A percentile compares a stretch with the other conserved stretches of the same genome.
Evolutionary conservation across 1,140 invertebrate species (phyloP).

Genomic region (Achatina immaculata): DNA sequence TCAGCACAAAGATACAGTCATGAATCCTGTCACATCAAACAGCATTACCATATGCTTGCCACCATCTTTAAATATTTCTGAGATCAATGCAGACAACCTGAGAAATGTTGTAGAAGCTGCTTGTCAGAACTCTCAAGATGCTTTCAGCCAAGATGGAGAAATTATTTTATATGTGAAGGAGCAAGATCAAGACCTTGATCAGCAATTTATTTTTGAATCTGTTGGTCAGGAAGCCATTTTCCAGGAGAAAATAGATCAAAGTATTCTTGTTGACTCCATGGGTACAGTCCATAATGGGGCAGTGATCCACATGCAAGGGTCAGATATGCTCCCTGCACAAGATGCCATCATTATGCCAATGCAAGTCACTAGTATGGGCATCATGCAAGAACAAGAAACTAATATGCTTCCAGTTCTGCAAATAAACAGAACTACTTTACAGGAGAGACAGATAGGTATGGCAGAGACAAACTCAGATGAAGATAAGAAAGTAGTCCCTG

Average conservation of each 20-base stretch:
- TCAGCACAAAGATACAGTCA: neutral
- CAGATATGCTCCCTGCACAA: conserved; percentile 3
- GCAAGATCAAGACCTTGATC: conserved; percentile 24
- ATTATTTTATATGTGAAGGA: conserved; percentile 35
- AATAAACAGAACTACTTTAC: neutral
- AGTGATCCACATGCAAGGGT: conserved; percentile 5
- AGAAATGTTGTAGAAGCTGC: conserved; percentile 35
- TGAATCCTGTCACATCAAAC: conserved; percentile 7
- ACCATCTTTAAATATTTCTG: conserved; percentile 26
- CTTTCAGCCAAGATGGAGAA: conserved; percentile 28
- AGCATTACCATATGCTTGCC: conserved; percentile 34
- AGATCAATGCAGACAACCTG: conserved; percentile 36
- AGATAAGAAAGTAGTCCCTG: neutral
- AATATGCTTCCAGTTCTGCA: neutral
- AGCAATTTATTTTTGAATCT: conserved; percentile 13
- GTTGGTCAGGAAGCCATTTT: neutral
- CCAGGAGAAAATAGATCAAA: conserved; percentile 14
- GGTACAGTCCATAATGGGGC: neutral
- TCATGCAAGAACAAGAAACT: neutral
- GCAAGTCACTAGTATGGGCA: neutral
- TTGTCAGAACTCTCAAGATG: conserved; percentile 24
- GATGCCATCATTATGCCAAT: neutral
- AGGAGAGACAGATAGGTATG: neutral
- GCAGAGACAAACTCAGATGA: neutral
- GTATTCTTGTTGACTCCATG: conserved; percentile 12